Conservation (phyloP, 2,113 vertebrate species). For the Regulus satrapa region DNA sequence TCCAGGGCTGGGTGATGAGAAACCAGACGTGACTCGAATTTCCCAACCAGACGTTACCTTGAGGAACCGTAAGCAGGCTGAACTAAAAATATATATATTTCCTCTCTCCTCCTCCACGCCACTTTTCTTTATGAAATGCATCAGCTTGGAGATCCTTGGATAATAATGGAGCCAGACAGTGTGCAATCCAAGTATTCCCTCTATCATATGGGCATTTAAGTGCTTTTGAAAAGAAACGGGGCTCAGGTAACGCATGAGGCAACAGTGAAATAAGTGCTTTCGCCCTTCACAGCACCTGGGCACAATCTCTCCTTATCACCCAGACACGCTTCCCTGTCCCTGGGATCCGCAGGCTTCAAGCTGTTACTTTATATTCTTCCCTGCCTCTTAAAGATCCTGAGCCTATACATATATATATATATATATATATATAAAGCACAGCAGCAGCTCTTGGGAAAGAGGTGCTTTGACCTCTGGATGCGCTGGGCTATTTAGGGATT, state of each 20-base stretch:
- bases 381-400: background rate
- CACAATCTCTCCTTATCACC: conserved; percentile 59
- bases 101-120: background rate
- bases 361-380: background rate
- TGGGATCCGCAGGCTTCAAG: background rate
- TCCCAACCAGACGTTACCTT: background rate
- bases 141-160: conserved; percentile 46
- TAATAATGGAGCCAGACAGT: conserved; percentile 63
- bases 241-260: conserved; percentile 64
- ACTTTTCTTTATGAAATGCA: conserved; percentile 20
- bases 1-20: background rate
- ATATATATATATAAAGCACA: background rate
- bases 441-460: background rate
- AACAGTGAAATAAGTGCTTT: conserved; percentile 60
- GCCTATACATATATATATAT: background rate
- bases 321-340: conserved; percentile 46
- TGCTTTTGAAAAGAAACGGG: conserved; percentile 60
- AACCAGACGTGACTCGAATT: background rate
- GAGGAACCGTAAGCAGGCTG: conserved; percentile 2
- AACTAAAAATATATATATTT: conserved; percentile 14
- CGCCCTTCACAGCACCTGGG: conserved; percentile 65
- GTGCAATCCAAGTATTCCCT: conserved; percentile 45
- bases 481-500: background rate
- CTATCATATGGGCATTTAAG: conserved; percentile 61
- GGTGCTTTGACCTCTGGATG: background rate